Base-by-base conservation (phyloP, 2,888 invertebrate species). In the Erebia aethiops region DNA sequence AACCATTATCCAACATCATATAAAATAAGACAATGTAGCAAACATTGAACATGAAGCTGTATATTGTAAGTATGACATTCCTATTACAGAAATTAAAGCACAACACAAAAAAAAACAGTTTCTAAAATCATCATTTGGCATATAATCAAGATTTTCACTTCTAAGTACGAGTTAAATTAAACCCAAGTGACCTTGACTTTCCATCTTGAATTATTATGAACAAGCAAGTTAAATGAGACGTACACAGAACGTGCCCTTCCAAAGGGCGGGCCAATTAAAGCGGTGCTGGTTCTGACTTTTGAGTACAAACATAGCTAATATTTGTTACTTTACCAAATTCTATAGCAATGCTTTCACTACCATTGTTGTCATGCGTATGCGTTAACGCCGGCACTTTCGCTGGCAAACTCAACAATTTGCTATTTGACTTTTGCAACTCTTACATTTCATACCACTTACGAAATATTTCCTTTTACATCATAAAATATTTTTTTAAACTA, bases 261-360 rank as follows among this genome's bases (percentile, higher is more conserved):
- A 52, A 63, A 71, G 72, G 71, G 65, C 70, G 54, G 46, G 69
- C 69, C 63, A 56, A 71, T 76, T 78, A 75, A 43, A 51, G 51
- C 57, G 35, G 26, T 60, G 67, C 65, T 75, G 73, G 77, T 80
- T 80, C 78, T 74, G n/a, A n/a, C n/a, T n/a, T n/a, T n/a, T n/a
- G 76, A 56, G 74, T 78, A 77, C 78, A 79, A 76, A 52, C 18
- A 77, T 80, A 81, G 78, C 78, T 79, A 80, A 81, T 81, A 79
- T 81, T 79, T 78, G 77, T 74, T 76, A 76, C 77, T 76, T 76
- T 80, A 81, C 84, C 81, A 81, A 82, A 83, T 80, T 77, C 77
- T 76, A 78, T 76, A 74, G 65, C 63, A 69, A 49, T 77, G 84
- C 89, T 90, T 90, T 89, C 90, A 84, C 90, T 82, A 75, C 76